Evolutionary conservation across 2,888 invertebrate species (phyloP).

Genomic region (Nomada hirtipes): DNA sequence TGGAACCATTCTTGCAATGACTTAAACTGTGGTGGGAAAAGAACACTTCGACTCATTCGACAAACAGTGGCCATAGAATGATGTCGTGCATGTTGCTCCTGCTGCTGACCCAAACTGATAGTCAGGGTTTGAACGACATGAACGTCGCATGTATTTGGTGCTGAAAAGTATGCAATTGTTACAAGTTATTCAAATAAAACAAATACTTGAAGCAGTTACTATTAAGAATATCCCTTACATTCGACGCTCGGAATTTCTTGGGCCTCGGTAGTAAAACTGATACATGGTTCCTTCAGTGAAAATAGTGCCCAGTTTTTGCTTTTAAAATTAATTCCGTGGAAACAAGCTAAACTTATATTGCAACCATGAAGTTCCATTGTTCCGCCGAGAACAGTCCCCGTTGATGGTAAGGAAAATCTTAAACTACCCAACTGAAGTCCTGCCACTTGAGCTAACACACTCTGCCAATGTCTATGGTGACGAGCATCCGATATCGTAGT

Average conservation of each 20-base stretch:
- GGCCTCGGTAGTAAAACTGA: slow-evolving; percentile 96
- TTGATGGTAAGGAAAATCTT: slow-evolving; percentile 88
- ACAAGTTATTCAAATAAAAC: background rate
- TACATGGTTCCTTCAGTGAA: slow-evolving; percentile 95
- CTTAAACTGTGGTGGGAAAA: slow-evolving; percentile 98
- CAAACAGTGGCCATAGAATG: slow-evolving; percentile 98
- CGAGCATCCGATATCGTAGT: slow-evolving; percentile 87
- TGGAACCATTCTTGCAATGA: slow-evolving; percentile 98
- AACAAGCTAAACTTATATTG: slow-evolving; percentile 97
- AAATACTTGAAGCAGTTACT: slow-evolving; percentile 3
- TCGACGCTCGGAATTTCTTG: slow-evolving; percentile 91
- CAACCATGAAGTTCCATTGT: slow-evolving; percentile 95
- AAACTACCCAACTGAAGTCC: slow-evolving; percentile 92
- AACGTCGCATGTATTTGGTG: slow-evolving; percentile 87
- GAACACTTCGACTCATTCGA: slow-evolving; percentile 94
- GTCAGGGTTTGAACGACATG: slow-evolving; percentile 96
- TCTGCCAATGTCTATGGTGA: slow-evolving; percentile 98
- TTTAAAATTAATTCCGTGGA: slow-evolving; percentile 98
- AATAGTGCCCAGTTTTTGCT: slow-evolving; percentile 98
- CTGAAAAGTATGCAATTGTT: slow-evolving; percentile 49
- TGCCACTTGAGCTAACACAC: slow-evolving; percentile 92
- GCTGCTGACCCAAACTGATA: slow-evolving; percentile 92
- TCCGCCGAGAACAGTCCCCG: slow-evolving; percentile 93
- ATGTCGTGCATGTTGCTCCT: slow-evolving; percentile 88
- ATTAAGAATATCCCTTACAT: slow-evolving; percentile 83